phyloP scores from a whole-genome alignment of 2,797 vertebrate species.

The Gymnocypris eckloni region DNA sequence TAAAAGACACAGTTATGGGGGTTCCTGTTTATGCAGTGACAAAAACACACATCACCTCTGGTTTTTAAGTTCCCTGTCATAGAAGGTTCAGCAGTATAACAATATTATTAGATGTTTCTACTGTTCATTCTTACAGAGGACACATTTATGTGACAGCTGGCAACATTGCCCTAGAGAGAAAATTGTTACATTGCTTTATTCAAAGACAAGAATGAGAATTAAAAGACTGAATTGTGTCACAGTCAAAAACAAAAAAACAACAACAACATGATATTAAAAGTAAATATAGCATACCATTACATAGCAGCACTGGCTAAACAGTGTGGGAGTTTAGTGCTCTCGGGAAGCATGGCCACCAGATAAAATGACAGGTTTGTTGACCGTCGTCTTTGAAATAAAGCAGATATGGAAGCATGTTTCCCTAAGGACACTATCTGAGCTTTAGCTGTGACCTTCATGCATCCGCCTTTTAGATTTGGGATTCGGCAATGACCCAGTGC shows the following conservation, averaged over 20 bases:
- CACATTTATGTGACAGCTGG: constrained; percentile 20
- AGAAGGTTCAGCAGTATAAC: neutral
- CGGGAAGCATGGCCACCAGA: constrained; percentile 21
- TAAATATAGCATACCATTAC: constrained; percentile 17
- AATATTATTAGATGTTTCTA: constrained; percentile 1
- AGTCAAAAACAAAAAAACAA: neutral
- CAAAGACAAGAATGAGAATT: constrained; percentile 11
- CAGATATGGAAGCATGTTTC: constrained; percentile 44
- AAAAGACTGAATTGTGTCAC: constrained; percentile 31
- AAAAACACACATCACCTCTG: constrained; percentile 11
- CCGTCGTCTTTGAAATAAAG: constrained; percentile 42
- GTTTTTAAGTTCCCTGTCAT: constrained; percentile 10
- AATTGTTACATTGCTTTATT: constrained; percentile 16
- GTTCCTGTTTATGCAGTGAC: neutral
- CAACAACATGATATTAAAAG: neutral
- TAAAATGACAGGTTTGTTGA: constrained; percentile 51
- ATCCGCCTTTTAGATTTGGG: constrained; percentile 48
- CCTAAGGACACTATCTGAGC: constrained; percentile 49
- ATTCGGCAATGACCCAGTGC: constrained; percentile 53
- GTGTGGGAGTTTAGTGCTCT: neutral
- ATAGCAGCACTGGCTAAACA: neutral
- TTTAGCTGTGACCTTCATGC: constrained; percentile 59
- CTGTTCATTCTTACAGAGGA: constrained; percentile 12
- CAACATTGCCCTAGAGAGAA: constrained; percentile 15
- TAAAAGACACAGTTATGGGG: neutral